phyloP scores from a whole-genome alignment of 2,888 invertebrate genomes.

The Coelopa pilipes region DNA sequence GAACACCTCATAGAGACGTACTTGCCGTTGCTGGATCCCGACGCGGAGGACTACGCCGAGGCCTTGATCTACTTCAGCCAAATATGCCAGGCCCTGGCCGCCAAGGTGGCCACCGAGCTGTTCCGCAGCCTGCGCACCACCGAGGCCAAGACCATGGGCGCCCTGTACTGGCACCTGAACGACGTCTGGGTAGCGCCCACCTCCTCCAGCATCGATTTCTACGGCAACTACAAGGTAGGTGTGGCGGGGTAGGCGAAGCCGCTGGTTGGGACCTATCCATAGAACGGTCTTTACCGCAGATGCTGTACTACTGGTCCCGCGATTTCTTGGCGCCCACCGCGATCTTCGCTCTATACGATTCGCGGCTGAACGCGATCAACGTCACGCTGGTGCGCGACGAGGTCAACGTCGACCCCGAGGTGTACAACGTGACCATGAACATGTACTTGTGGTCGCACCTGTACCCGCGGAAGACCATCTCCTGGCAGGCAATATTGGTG shows the following conservation, averaged over 20 bases:
- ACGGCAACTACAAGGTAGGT: slow-evolving; percentile 66
- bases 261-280: neutral
- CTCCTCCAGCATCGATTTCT: slow-evolving; percentile 87
- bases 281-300: slow-evolving; percentile 44
- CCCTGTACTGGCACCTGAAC: slow-evolving; percentile 97
- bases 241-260: neutral
- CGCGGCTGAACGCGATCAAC: slow-evolving; percentile 68
- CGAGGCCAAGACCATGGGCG: slow-evolving; percentile 83
- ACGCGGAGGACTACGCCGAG: slow-evolving; percentile 71
- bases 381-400: slow-evolving; percentile 76
- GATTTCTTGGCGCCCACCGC: slow-evolving; percentile 85
- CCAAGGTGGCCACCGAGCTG: slow-evolving; percentile 85
- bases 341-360: slow-evolving; percentile 72
- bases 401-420: slow-evolving; percentile 63
- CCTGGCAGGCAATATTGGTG: slow-evolving; percentile 57
- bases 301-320: slow-evolving; percentile 85
- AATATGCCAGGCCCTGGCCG: slow-evolving; percentile 88
- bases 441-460: slow-evolving; percentile 72
- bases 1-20: slow-evolving; percentile 72
- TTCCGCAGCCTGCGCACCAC: slow-evolving; percentile 73
- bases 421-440: slow-evolving; percentile 70
- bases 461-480: slow-evolving; percentile 55
- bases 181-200: slow-evolving; percentile 98
- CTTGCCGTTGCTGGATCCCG: slow-evolving; percentile 72
- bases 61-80: slow-evolving; percentile 87